A percentile compares a stretch with the other conserved stretches of the same genome.
Conservation (phyloP, 2,888 invertebrate genomes). For the Mesorhabditis spiculigera region DNA sequence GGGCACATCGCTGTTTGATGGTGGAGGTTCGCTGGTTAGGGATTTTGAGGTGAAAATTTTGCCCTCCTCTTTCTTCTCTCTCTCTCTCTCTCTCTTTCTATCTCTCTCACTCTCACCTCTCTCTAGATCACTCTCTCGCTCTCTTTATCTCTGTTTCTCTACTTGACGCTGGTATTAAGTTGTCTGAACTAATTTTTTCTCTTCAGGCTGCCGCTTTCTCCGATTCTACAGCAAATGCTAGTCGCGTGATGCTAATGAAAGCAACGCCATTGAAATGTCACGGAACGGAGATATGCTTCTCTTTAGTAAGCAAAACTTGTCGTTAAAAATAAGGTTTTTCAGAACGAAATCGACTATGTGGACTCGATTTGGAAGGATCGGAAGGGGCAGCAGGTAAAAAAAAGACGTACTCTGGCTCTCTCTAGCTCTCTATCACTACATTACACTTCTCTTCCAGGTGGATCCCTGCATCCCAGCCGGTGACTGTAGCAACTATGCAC, state of each 20-base stretch:
- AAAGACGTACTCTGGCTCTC: too few species aligned
- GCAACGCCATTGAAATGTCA: constrained; percentile 10
- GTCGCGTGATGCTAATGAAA: constrained; percentile 11
- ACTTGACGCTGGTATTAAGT: too few species aligned
- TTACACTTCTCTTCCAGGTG: constrained; percentile 12
- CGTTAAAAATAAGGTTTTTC: too few species aligned
- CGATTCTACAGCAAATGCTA: constrained; percentile 10
- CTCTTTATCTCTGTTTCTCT: too few species aligned
- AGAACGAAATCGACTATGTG: too few species aligned
- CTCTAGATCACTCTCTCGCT: too few species aligned
- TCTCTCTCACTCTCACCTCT: too few species aligned
- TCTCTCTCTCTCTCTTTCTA: too few species aligned
- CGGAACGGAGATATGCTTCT: background rate
- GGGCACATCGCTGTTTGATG: constrained; percentile 3
- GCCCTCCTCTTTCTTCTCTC: too few species aligned
- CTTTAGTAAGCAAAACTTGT: background rate
- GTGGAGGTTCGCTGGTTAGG: background rate
- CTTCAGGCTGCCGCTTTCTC: constrained; percentile 4
- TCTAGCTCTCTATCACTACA: too few species aligned
- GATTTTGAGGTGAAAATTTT: background rate
- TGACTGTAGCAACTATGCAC: constrained; percentile 21
- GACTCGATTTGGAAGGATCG: too few species aligned
- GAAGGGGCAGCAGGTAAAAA: too few species aligned
- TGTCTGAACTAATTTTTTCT: background rate
- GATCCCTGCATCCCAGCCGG: constrained; percentile 26